phyloP scores from a whole-genome alignment of 2,797 vertebrate species.

The Chaetophractus vellerosus region DNA sequence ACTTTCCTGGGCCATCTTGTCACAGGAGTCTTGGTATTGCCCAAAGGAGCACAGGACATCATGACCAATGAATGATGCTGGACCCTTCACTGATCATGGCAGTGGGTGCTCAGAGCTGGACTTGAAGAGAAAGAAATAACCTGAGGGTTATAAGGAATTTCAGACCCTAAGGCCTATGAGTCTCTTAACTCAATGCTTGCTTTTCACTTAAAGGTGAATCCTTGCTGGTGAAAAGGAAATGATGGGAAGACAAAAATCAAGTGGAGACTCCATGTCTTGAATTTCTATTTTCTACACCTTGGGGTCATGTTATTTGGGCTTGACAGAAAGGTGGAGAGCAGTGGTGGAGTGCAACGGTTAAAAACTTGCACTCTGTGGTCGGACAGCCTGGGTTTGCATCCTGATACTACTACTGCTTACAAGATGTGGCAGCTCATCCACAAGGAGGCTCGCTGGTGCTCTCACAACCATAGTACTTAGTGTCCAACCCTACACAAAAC shows the following conservation, averaged over 20 bases:
- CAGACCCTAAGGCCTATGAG: not conserved
- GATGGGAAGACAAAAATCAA: not conserved
- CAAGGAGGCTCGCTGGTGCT: not conserved
- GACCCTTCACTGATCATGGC: not conserved
- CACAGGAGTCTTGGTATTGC: not conserved
- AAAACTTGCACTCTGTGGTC: not conserved
- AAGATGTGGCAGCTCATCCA: not conserved
- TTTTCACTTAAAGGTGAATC: slow-evolving; percentile 52
- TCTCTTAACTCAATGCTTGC: not conserved
- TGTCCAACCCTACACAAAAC: not conserved
- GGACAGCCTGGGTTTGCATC: not conserved
- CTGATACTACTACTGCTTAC: accelerated
- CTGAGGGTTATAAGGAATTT: not conserved
- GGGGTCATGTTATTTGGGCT: not conserved
- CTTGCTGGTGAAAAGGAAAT: not conserved
- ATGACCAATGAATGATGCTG: not conserved
- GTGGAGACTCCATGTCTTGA: not conserved
- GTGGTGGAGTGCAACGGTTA: accelerated
- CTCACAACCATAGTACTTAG: not conserved
- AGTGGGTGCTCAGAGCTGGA: not conserved
- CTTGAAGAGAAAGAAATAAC: not conserved
- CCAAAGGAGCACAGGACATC: not conserved
- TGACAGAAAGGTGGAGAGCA: not conserved
- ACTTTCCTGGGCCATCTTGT: too few relatives aligned
- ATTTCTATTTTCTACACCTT: not conserved